phyloP scores from a whole-genome alignment of 1,140 invertebrate genomes.

The Nasonia giraulti region DNA sequence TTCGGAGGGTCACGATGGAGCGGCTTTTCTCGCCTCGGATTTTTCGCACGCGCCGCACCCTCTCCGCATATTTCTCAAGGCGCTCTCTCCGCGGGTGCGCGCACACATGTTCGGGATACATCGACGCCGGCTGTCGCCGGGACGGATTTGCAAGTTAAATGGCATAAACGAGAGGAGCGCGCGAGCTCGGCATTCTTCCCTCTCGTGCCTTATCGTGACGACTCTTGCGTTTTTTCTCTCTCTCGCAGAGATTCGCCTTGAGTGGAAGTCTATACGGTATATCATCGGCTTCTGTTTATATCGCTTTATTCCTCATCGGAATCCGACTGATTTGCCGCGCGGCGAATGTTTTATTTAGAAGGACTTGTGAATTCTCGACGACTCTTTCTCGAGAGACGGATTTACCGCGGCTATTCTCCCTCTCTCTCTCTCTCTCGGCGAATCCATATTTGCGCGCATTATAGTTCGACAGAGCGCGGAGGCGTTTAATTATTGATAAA shows the following conservation, averaged over 20 bases:
- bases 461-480: background rate
- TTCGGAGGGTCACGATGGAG: no score
- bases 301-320: conserved; percentile 8
- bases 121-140: background rate
- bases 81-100: background rate
- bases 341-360: conserved; percentile 20
- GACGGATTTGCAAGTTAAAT: conserved; percentile 71
- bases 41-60: conserved; percentile 65
- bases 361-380: background rate
- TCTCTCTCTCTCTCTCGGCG: background rate
- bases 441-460: background rate
- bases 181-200: conserved; percentile 46
- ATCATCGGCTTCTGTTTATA: conserved; percentile 12
- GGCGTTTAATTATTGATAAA: conserved; percentile 52
- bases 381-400: background rate
- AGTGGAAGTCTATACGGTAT: background rate
- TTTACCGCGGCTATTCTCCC: no score
- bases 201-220: conserved; percentile 22
- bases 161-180: conserved; percentile 61
- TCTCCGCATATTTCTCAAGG: conserved; percentile 42
- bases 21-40: conserved; percentile 60
- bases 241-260: background rate
- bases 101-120: conserved; percentile 39
- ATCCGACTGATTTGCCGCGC: background rate
- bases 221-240: background rate